Evolutionary conservation across 2,113 vertebrate genomes (phyloP).

Genomic region (Bufo gargarizans): DNA sequence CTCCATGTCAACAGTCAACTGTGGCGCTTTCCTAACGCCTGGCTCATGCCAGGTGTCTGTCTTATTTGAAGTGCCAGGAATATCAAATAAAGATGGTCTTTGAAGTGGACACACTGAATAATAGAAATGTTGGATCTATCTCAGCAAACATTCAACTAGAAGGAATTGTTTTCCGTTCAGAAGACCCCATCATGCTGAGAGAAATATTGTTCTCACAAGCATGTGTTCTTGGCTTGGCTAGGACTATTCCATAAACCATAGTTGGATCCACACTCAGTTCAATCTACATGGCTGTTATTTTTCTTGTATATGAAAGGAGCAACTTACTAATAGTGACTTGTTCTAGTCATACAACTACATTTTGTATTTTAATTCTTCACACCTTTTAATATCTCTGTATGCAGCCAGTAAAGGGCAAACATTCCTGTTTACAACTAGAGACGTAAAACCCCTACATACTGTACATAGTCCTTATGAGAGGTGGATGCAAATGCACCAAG

Average conservation of each 20-base stretch:
- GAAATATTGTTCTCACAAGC: not conserved
- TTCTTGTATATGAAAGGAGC: not conserved
- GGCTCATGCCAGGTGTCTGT: slow-evolving; percentile 19
- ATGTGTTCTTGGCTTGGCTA: not conserved
- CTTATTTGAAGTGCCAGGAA: not conserved
- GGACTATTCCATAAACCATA: not conserved
- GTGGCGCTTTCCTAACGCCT: not conserved
- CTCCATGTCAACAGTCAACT: slow-evolving; percentile 1
- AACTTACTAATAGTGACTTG: not conserved
- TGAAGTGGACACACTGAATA: not conserved
- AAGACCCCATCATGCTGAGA: not conserved
- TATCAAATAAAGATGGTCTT: not conserved
- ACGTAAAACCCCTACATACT: no score
- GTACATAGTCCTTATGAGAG: no score
- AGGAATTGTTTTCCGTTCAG: not conserved
- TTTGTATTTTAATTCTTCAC: no score
- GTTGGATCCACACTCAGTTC: not conserved
- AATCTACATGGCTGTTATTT: not conserved
- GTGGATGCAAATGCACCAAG: no score
- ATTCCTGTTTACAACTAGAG: no score
- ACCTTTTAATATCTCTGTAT: no score
- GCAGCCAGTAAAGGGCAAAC: no score
- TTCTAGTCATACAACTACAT: no score
- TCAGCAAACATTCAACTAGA: not conserved
- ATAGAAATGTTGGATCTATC: not conserved